Conservation (phyloP, 2,797 vertebrate species). For the Poeciliopsis infans region DNA sequence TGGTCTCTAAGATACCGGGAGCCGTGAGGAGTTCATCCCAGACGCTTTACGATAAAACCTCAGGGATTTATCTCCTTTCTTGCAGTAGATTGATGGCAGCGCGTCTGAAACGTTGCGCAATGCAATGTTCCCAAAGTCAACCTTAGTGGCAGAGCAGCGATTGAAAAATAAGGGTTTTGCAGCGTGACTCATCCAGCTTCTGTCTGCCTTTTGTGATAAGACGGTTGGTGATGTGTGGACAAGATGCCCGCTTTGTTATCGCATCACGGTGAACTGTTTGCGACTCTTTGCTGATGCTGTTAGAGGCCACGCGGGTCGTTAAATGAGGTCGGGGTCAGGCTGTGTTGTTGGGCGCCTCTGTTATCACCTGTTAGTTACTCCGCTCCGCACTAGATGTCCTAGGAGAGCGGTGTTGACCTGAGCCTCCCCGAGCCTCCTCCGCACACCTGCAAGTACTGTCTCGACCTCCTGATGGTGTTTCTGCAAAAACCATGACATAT, state of each 20-base stretch:
- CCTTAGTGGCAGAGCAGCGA: conserved; percentile 29
- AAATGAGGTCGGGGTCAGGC: conserved; percentile 40
- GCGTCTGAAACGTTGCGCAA: conserved; percentile 40
- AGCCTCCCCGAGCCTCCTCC: no score
- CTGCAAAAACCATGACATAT: background rate
- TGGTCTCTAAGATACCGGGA: conserved; percentile 58
- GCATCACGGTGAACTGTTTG: background rate
- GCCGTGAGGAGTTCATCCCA: conserved; percentile 51
- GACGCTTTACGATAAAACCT: conserved; percentile 36
- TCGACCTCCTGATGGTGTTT: no score
- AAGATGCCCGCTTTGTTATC: conserved; percentile 44
- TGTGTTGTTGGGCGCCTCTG: background rate
- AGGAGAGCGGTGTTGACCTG: no score
- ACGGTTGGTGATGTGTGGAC: conserved; percentile 29
- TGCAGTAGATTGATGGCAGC: conserved; percentile 17
- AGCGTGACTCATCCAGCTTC: conserved; percentile 11
- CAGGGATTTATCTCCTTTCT: background rate
- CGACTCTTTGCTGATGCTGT: conserved; percentile 22
- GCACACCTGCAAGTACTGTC: no score
- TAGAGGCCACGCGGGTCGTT: conserved; percentile 2
- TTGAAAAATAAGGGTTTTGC: background rate
- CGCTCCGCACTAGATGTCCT: no score
- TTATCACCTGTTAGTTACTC: no score
- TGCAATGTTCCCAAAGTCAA: conserved; percentile 52
- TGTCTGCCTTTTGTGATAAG: conserved; percentile 38